A percentile compares a stretch with the other conserved stretches of the same genome.
phyloP scores from a whole-genome alignment of 2,113 vertebrate species.

The Montifringilla adamsi region DNA sequence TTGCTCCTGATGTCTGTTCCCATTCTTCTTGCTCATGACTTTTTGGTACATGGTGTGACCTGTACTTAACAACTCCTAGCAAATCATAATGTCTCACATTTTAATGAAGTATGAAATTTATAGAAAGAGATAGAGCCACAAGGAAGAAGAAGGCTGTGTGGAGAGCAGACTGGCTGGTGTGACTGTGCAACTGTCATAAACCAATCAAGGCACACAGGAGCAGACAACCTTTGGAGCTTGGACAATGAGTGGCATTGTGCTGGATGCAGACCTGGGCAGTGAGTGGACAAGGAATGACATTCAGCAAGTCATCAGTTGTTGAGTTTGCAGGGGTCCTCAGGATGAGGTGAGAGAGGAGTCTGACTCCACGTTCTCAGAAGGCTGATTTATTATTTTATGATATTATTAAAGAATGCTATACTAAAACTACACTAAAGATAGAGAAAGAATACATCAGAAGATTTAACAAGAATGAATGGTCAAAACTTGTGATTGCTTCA shows the following conservation, averaged over 20 bases:
- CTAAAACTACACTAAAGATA: too few relatives aligned
- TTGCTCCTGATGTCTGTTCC: neutral
- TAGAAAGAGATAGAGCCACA: neutral
- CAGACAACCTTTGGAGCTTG: neutral
- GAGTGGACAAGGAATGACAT: neutral
- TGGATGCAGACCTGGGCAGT: accelerated
- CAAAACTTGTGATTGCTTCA: too few relatives aligned
- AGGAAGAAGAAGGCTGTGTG: neutral
- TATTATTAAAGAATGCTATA: too few relatives aligned
- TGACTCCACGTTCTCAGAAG: too few relatives aligned
- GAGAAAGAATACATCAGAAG: too few relatives aligned
- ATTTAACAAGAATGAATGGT: too few relatives aligned
- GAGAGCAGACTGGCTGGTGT: neutral
- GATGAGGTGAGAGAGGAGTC: too few relatives aligned
- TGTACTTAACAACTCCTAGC: neutral
- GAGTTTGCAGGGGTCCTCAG: too few relatives aligned
- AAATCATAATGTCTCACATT: neutral
- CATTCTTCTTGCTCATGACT: neutral
- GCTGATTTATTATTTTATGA: too few relatives aligned
- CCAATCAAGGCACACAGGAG: neutral
- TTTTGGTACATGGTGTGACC: accelerated
- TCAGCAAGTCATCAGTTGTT: neutral
- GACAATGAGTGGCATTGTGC: neutral
- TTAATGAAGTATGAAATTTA: neutral
- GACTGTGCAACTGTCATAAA: neutral